Percentiles rank a stretch among this genome's conserved stretches.
phyloP scores from a whole-genome alignment of 2,797 vertebrate species.

The Cichlasoma orientale region DNA sequence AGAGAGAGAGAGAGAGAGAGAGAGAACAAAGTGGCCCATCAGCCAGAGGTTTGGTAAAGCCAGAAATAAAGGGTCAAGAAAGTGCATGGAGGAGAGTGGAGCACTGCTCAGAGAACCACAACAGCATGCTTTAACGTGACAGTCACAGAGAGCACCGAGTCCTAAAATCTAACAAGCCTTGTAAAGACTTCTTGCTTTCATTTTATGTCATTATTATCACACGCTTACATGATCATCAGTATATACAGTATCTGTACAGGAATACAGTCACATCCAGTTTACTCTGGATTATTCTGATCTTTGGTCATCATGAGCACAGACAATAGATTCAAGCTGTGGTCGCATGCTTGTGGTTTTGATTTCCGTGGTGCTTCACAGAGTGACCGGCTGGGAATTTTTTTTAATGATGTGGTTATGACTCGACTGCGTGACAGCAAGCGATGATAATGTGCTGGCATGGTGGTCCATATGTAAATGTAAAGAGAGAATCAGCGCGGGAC shows the following conservation, averaged over 20 bases:
- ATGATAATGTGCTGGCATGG: not conserved
- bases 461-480: not conserved
- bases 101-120: slow-evolving; percentile 63
- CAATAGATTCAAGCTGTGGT: not conserved
- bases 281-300: not conserved
- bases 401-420: slow-evolving; percentile 7
- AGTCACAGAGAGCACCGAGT: slow-evolving; percentile 56
- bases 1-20: slow-evolving; percentile 24
- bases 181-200: slow-evolving; percentile 28
- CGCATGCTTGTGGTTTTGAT: not conserved
- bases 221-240: not conserved
- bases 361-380: not conserved
- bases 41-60: slow-evolving; percentile 39
- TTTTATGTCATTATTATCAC: not conserved
- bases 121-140: slow-evolving; percentile 41
- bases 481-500: not conserved
- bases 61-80: slow-evolving; percentile 52
- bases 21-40: slow-evolving; percentile 39
- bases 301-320: not conserved
- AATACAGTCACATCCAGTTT: not conserved
- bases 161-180: slow-evolving; percentile 34
- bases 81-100: slow-evolving; percentile 29
- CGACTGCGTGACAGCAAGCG: slow-evolving; percentile 6
- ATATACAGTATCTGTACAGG: not conserved
- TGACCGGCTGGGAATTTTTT: slow-evolving; percentile 5